Percentiles rank a stretch among this genome's conserved stretches.
Evolutionary conservation across 2,888 invertebrate species (phyloP).

Genomic region (Drosophila dives): DNA sequence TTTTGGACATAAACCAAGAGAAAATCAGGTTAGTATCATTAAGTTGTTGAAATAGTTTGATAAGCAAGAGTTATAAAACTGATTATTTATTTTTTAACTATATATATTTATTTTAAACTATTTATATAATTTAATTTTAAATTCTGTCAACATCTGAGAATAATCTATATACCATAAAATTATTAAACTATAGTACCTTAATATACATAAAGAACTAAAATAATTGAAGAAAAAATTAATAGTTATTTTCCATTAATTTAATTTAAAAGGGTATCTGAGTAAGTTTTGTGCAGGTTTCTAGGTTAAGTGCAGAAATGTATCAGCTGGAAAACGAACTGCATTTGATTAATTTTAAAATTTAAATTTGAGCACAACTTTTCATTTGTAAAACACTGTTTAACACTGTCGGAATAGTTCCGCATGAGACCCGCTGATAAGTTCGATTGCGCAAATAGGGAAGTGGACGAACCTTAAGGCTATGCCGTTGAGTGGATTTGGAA

Average conservation of each 20-base stretch:
- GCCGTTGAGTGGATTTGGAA: conserved; percentile 37
- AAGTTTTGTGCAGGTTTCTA: not conserved
- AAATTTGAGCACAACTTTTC: not conserved
- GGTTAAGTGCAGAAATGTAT: not conserved
- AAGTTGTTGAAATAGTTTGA: not conserved
- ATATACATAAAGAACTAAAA: not conserved
- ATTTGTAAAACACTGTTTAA: conserved; percentile 11
- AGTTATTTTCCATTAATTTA: not conserved
- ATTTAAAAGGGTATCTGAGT: too few species aligned
- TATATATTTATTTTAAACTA: not conserved
- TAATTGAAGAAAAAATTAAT: not conserved
- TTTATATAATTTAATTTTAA: not conserved
- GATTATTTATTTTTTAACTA: not conserved
- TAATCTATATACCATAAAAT: not conserved
- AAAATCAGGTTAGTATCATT: not conserved
- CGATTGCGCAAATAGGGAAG: conserved; percentile 52
- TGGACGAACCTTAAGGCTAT: conserved; percentile 51
- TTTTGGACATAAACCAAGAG: not conserved
- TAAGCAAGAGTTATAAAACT: not conserved
- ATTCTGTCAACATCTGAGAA: not conserved
- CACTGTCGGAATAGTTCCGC: conserved; percentile 43
- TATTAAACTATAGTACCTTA: not conserved
- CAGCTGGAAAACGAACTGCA: not conserved
- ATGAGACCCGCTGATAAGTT: conserved; percentile 34
- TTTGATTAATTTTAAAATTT: not conserved